Percentiles rank a stretch among this genome's conserved stretches.
Evolutionary conservation across 2,113 vertebrate species (phyloP).

Genomic region (Passer montanus): DNA sequence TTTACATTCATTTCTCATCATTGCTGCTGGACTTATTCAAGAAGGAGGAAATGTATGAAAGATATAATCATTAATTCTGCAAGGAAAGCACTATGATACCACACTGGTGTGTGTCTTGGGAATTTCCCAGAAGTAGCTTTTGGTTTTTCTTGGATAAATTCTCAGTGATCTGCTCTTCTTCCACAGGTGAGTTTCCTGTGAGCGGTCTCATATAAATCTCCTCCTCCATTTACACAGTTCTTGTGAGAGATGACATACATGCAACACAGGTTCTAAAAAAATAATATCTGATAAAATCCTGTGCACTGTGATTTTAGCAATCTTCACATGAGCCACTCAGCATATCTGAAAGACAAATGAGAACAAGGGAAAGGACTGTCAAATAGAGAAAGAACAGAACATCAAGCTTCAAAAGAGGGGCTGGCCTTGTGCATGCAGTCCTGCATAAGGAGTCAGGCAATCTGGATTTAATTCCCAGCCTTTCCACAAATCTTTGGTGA

Average conservation of each 20-base stretch:
- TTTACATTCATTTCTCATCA: neutral
- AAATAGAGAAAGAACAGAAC: constrained; percentile 56
- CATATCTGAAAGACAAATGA: neutral
- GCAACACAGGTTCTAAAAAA: neutral
- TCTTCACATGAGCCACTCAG: neutral
- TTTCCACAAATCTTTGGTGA: constrained; percentile 29
- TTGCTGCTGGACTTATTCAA: neutral
- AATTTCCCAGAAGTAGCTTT: neutral
- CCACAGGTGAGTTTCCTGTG: neutral
- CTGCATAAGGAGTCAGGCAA: neutral
- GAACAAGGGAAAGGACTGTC: constrained; percentile 57
- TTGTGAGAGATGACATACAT: neutral
- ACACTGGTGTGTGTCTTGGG: neutral
- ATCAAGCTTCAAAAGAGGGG: constrained; percentile 39
- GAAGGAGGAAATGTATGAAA: neutral
- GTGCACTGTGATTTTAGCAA: neutral
- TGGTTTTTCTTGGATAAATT: neutral
- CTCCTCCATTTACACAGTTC: neutral
- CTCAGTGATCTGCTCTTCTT: neutral
- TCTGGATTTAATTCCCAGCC: constrained; percentile 63
- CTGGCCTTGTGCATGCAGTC: neutral
- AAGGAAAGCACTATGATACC: neutral
- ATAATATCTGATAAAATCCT: neutral
- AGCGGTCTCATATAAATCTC: neutral
- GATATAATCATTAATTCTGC: neutral